Conservation (phyloP, 2,888 invertebrate species). For the Cynaeus angustus region DNA sequence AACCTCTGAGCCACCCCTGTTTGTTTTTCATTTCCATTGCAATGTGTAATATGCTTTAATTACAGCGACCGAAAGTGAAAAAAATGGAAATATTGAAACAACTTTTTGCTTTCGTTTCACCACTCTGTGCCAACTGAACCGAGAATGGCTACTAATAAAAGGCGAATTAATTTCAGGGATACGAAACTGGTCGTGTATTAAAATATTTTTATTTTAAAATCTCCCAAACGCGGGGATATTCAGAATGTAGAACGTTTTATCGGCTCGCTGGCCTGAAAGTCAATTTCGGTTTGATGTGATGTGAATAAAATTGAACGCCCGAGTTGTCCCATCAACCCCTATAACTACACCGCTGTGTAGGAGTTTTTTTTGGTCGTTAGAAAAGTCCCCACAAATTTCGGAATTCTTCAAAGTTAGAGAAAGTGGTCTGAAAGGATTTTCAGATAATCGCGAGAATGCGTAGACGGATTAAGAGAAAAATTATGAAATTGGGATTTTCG, state of each 20-base stretch:
- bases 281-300: slow-evolving; percentile 71
- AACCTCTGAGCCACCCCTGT: slow-evolving; percentile 52
- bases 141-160: slow-evolving; percentile 14
- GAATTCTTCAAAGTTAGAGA: not conserved
- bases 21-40: slow-evolving; percentile 60
- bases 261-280: slow-evolving; percentile 70
- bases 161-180: slow-evolving; percentile 17
- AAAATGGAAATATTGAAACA: slow-evolving; percentile 36
- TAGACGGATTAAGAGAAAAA: slow-evolving; percentile 10
- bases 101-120: slow-evolving; percentile 29
- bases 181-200: slow-evolving; percentile 33
- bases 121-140: slow-evolving; percentile 9
- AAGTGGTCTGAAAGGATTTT: too few relatives aligned
- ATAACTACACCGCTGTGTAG: slow-evolving; percentile 58
- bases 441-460: too few relatives aligned
- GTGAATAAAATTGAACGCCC: slow-evolving; percentile 70
- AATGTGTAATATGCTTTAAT: slow-evolving; percentile 52
- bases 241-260: slow-evolving; percentile 64
- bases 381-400: slow-evolving; percentile 23
- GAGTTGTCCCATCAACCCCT: slow-evolving; percentile 66
- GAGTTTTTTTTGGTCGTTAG: slow-evolving; percentile 17
- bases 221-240: slow-evolving; percentile 46
- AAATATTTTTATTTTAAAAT: slow-evolving; percentile 48
- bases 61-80: slow-evolving; percentile 40
- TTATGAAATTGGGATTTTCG: slow-evolving; percentile 29